Percentiles rank a stretch among this genome's conserved stretches.
Conservation (phyloP, 2,888 invertebrate species). For the Atrina japonica region DNA sequence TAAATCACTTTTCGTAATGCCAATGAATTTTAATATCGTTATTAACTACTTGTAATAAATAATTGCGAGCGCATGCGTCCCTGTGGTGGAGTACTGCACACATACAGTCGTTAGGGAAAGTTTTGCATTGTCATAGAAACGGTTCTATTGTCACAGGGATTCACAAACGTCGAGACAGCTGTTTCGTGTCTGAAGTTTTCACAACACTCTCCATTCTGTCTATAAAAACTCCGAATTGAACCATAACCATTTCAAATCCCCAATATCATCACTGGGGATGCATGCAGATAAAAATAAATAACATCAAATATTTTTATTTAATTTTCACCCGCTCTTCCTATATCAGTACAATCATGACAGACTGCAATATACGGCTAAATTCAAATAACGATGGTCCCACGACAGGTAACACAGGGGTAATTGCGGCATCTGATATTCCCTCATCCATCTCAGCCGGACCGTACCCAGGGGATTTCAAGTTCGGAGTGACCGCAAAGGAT, state of each 20-base stretch:
- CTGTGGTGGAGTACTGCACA: constrained; percentile 16
- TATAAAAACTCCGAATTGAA: constrained; percentile 20
- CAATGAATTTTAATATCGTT: constrained; percentile 36
- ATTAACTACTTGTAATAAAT: constrained; percentile 21
- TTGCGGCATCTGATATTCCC: constrained; percentile 49
- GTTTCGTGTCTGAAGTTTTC: constrained; percentile 31
- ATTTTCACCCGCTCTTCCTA: too few relatives aligned
- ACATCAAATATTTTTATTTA: too few relatives aligned
- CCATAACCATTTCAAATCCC: too few relatives aligned
- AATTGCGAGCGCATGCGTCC: constrained; percentile 33
- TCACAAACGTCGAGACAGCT: constrained; percentile 33
- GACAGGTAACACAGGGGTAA: constrained; percentile 39
- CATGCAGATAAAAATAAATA: too few relatives aligned
- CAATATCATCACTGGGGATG: too few relatives aligned
- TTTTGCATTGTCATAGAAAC: constrained; percentile 47
- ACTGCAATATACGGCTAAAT: background rate
- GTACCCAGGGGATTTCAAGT: constrained; percentile 48
- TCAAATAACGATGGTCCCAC: constrained; percentile 9
- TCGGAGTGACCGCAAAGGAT: constrained; percentile 46
- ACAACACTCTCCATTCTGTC: constrained; percentile 14
- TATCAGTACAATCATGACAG: constrained; percentile 2
- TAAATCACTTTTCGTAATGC: constrained; percentile 6
- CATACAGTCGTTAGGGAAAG: constrained; percentile 34
- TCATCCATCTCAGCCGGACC: constrained; percentile 46
- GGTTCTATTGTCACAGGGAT: constrained; percentile 35